Conservation (phyloP, 2,888 invertebrate genomes). For the Eristalinus sepulchralis region DNA sequence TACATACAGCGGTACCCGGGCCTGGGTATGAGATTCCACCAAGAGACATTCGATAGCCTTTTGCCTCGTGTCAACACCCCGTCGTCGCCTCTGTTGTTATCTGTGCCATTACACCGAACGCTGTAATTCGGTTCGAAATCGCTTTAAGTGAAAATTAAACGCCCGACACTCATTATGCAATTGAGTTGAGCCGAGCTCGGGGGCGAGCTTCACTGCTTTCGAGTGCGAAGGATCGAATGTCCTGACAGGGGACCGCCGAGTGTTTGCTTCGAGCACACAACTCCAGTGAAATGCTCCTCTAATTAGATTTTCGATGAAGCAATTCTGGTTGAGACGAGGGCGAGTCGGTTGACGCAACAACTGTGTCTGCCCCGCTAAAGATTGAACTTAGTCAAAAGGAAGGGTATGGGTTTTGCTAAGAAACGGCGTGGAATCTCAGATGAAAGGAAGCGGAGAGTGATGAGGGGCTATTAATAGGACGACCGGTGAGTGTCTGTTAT, state of each 20-base stretch:
- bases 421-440: not conserved
- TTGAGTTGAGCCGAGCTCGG: conserved; percentile 16
- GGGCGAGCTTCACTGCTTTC: not conserved
- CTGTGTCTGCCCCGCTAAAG: not conserved
- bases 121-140: conserved; percentile 28
- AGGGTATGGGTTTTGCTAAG: conserved; percentile 21
- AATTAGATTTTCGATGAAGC: conserved; percentile 39
- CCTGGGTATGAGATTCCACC: not conserved
- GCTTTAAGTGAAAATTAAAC: conserved; percentile 39
- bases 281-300: conserved; percentile 31
- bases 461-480: not conserved
- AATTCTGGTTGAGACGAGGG: not conserved
- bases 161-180: conserved; percentile 45
- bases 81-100: conserved; percentile 22
- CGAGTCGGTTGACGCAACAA: conserved; percentile 33
- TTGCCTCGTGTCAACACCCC: conserved; percentile 36
- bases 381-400: not conserved
- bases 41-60: conserved; percentile 38
- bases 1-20: not conserved
- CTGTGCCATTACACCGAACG: conserved; percentile 47
- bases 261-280: conserved; percentile 41
- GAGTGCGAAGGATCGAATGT: conserved; percentile 43
- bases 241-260: conserved; percentile 40
- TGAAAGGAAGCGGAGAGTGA: not conserved
- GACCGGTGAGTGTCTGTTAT: not conserved